Evolutionary conservation across 2,113 vertebrate species (phyloP), one percentile per base, ranked within the genome.

Genomic region (Perccottus glenii): DNA sequence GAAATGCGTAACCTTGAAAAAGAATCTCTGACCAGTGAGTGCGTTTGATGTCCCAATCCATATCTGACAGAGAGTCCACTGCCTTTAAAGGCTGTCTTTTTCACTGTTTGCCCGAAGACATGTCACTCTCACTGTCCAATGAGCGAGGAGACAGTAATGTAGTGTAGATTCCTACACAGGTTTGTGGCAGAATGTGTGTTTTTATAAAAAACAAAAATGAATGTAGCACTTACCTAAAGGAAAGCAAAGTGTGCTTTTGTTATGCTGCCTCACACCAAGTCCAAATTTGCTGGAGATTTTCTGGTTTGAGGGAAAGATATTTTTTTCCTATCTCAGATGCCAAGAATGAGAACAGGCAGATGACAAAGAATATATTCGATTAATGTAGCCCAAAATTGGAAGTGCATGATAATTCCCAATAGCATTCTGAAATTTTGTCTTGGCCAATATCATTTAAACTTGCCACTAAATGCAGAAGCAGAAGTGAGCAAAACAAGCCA

Each of bases 41-140:
- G 27, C 52, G 67, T 73, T 78, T 80, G 73, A 84, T 75, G 64
- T 67, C 45, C 68, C 42, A 15, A 72, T 78, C 40, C 61, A 81
- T 77, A 67, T 57, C 66, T 66, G 60, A 52, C 50, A 60, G 9
- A 2, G 42, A 81, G 55, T 44, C 43, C 48, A 7, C 43, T 43
- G 55, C 62, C 70, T 64, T 79, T 48, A 40, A 46, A 10, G 67
- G 53, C 64, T 49, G 11, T 53, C 66, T 60, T 64, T 73, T 48
- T 32, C 55, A 2, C 48, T 61, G 11, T 59, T 66, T 6, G 35
- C 44, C 49, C 60, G 0, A 36, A 62, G 75, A 75, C 38, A 33
- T 8, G 40, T 52, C 64, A 67, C 55, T 61, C 7, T 32, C 62
- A 38, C 11, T 10, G 11, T 51, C 61, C 45, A 64, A 33, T 61